A percentile compares a stretch with the other conserved stretches of the same genome.
phyloP scores from a whole-genome alignment of 1,140 invertebrate genomes.

The Platyscapa corneri region DNA sequence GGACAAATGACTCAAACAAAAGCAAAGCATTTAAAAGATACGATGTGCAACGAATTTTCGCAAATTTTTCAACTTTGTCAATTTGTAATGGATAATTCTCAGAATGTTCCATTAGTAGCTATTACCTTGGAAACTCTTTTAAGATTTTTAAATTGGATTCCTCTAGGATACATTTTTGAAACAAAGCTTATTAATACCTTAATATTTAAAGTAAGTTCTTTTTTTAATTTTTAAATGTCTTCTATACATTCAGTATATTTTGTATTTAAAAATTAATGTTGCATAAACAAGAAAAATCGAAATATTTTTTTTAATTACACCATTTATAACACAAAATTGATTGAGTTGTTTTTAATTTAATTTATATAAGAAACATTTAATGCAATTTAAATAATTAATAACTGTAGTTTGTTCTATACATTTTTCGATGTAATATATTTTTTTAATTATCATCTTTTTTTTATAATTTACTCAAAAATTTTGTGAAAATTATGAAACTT shows the following conservation, averaged over 20 bases:
- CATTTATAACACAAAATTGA: no score
- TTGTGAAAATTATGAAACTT: no score
- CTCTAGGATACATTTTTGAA: slow-evolving; percentile 99
- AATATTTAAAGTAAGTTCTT: slow-evolving; percentile 86
- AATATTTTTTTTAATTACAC: neutral
- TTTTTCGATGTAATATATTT: no score
- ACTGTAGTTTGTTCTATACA: no score
- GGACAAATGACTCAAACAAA: slow-evolving; percentile 99
- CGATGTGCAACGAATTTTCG: slow-evolving; percentile 99
- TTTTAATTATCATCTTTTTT: no score
- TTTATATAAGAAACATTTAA: no score
- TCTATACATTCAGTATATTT: neutral
- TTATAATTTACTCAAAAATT: no score
- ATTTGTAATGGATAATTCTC: slow-evolving; percentile 98
- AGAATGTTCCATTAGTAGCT: slow-evolving; percentile 94
- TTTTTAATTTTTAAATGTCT: neutral
- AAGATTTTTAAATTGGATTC: slow-evolving; percentile 99
- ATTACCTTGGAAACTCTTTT: slow-evolving; percentile 97
- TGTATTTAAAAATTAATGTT: neutral
- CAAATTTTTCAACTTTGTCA: slow-evolving; percentile 98
- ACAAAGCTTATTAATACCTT: slow-evolving; percentile 96
- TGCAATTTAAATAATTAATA: no score
- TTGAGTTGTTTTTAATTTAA: no score
- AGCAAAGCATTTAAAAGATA: slow-evolving; percentile 99
- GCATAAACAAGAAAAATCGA: neutral